Percentiles rank a stretch among this genome's conserved stretches.
phyloP scores from a whole-genome alignment of 2,888 invertebrate genomes.

The Biston betularia region DNA sequence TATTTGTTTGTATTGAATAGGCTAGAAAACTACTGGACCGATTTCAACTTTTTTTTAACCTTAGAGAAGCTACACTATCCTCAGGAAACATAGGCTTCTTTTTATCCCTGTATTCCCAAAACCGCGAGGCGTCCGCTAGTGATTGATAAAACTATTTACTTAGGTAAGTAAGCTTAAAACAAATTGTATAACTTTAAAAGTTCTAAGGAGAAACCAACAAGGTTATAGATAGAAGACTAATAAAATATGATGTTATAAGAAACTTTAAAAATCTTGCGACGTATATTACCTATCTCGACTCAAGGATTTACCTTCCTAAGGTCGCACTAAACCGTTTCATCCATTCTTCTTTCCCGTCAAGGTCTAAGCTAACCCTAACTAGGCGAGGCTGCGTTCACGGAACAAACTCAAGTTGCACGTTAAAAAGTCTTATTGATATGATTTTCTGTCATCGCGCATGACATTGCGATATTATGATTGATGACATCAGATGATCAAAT shows the following conservation, averaged over 20 bases:
- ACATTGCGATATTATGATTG: background rate
- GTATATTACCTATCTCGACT: background rate
- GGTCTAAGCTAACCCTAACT: background rate
- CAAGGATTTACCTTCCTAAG: conserved; percentile 18
- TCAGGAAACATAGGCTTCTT: too few relatives aligned
- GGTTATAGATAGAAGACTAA: background rate
- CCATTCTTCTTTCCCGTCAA: conserved; percentile 11
- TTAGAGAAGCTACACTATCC: too few relatives aligned
- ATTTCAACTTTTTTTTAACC: too few relatives aligned
- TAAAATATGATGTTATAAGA: background rate
- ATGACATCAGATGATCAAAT: conserved; percentile 3
- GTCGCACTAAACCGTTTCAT: conserved; percentile 22
- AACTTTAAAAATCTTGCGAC: background rate
- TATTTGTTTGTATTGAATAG: too few relatives aligned
- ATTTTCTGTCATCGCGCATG: conserved; percentile 1
- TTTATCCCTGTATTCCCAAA: too few relatives aligned
- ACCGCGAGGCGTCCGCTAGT: too few relatives aligned
- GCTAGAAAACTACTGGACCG: too few relatives aligned
- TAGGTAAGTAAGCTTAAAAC: too few relatives aligned
- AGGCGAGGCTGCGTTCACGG: background rate
- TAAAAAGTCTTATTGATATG: background rate
- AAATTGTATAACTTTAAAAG: background rate
- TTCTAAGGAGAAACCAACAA: too few relatives aligned
- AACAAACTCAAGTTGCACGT: background rate
- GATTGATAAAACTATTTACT: too few relatives aligned